Conservation (phyloP, 2,113 vertebrate species). For the Muntiacus muntjak region DNA sequence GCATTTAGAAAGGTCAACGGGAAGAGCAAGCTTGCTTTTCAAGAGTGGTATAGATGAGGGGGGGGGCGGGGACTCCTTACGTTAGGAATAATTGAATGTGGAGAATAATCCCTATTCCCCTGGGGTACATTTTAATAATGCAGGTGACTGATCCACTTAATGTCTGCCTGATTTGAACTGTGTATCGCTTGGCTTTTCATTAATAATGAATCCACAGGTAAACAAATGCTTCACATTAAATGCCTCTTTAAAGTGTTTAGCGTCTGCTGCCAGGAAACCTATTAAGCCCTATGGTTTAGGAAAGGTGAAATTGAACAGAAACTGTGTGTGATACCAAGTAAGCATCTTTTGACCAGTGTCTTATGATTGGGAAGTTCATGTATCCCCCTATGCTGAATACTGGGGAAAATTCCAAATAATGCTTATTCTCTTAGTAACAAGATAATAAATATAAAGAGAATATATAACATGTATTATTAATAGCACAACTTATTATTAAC, state of each 20-base stretch:
- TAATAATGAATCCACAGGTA: slow-evolving; percentile 68
- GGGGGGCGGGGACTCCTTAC: neutral
- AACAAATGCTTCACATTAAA: slow-evolving; percentile 70
- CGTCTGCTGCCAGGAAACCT: slow-evolving; percentile 36
- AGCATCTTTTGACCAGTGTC: neutral
- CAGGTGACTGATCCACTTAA: slow-evolving; percentile 72
- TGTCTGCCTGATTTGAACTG: slow-evolving; percentile 52
- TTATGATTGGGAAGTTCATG: neutral
- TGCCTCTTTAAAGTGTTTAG: slow-evolving; percentile 46
- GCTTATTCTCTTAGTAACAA: neutral
- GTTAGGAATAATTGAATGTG: slow-evolving; percentile 59
- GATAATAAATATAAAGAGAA: neutral
- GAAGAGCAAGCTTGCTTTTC: slow-evolving; percentile 49
- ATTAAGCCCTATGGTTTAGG: neutral
- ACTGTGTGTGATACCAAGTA: neutral
- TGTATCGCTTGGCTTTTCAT: slow-evolving; percentile 46
- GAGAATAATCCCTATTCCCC: slow-evolving; percentile 66
- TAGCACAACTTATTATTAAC: neutral
- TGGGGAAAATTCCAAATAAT: neutral
- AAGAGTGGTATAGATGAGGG: neutral
- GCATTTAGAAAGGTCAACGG: slow-evolving; percentile 67
- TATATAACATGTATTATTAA: neutral
- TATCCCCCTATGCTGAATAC: neutral
- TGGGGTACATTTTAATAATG: slow-evolving; percentile 72
- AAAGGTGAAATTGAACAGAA: slow-evolving; percentile 1